phyloP scores from a whole-genome alignment of 2,113 vertebrate species.

The Epinephelus cyanopodus region DNA sequence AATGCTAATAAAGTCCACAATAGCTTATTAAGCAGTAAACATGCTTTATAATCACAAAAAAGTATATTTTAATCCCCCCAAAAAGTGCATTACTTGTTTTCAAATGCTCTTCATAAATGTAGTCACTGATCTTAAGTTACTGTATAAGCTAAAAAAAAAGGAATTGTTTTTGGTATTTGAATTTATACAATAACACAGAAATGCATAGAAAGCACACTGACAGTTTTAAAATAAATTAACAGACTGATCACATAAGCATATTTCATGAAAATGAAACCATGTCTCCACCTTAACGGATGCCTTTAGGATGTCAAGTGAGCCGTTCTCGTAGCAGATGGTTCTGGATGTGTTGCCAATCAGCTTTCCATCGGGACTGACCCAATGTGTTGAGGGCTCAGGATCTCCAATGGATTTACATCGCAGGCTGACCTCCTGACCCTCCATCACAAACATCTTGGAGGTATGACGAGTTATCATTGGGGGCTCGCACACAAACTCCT shows the following conservation, averaged over 20 bases:
- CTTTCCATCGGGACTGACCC: slow-evolving; percentile 88
- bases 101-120: background rate
- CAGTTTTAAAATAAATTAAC: background rate
- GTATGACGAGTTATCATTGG: slow-evolving; percentile 89
- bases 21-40: background rate
- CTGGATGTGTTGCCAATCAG: slow-evolving; percentile 87
- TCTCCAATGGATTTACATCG: slow-evolving; percentile 88
- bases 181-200: too few species aligned
- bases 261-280: background rate
- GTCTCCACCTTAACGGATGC: slow-evolving; percentile 81
- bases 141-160: too few species aligned
- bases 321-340: slow-evolving; percentile 86
- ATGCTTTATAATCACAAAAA: background rate
- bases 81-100: background rate
- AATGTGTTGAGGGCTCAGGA: slow-evolving; percentile 86
- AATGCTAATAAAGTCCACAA: too few species aligned
- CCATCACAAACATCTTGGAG: slow-evolving; percentile 88
- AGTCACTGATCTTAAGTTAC: background rate
- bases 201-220: background rate
- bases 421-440: slow-evolving; percentile 87
- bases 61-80: background rate
- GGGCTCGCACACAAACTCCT: slow-evolving; percentile 89
- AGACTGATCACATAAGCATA: too few species aligned
- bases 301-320: slow-evolving; percentile 87
- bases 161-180: too few species aligned